These are phyloP conservation scores for Pachyuromys duprasi DNA, from an alignment of 2,797 vertebrate genomes.

Conservation along the genomic window DNA sequence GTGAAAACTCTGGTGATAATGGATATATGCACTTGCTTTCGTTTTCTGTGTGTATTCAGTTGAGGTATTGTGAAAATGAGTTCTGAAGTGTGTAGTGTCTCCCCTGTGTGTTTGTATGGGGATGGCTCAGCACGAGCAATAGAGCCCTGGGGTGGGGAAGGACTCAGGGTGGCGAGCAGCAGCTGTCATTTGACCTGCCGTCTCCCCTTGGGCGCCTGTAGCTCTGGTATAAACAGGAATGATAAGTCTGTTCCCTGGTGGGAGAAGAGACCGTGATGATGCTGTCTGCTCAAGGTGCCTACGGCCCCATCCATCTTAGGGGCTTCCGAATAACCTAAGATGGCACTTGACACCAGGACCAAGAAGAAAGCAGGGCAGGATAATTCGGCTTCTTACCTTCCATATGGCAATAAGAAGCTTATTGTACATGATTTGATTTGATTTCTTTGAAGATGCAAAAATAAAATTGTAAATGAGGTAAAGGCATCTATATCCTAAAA, in stretches of 20 bases:
- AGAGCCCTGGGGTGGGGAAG: background rate
- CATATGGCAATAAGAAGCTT: slow-evolving; percentile 32
- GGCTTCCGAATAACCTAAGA: background rate
- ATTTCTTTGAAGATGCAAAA: slow-evolving; percentile 55
- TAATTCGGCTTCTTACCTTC: background rate
- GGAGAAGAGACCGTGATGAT: background rate
- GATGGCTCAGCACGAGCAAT: background rate
- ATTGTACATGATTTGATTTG: slow-evolving; percentile 18
- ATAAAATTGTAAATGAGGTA: slow-evolving; percentile 9
- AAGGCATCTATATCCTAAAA: slow-evolving; percentile 28
- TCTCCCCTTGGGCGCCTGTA: background rate
- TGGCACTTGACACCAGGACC: background rate
- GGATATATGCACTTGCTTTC: slow-evolving; percentile 1
- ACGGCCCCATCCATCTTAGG: background rate
- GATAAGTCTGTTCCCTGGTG: background rate
- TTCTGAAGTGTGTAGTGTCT: background rate
- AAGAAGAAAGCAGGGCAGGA: background rate
- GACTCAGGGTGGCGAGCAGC: fast-evolving
- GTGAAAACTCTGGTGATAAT: background rate
- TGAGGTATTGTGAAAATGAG: background rate
- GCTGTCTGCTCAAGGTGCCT: background rate
- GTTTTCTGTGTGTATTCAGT: background rate
- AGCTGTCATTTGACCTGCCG: background rate
- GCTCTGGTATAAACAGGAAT: background rate
- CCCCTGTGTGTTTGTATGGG: background rate